These are phyloP conservation scores for Drosophila diplacantha DNA, from an alignment of 2,888 invertebrate genomes.

Conservation along the genomic window DNA sequence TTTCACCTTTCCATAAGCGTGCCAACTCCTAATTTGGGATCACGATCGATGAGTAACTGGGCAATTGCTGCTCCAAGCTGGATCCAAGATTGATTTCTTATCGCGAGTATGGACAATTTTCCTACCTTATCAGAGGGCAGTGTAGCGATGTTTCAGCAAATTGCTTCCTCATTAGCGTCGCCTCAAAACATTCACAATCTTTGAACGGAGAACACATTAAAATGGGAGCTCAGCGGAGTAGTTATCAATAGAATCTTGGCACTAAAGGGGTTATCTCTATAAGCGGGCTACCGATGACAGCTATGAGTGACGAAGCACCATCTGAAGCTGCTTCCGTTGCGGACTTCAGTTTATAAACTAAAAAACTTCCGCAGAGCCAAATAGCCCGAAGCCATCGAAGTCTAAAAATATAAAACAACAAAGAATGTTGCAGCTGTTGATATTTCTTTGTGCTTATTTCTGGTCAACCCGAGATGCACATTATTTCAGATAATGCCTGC, in stretches of 20 bases:
- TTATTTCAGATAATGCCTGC: constrained; percentile 6
- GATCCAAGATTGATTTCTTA: constrained; percentile 2
- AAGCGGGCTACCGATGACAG: neutral
- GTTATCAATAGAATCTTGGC: constrained; percentile 25
- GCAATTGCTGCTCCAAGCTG: neutral
- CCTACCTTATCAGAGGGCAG: constrained; percentile 29
- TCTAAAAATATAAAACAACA: constrained; percentile 4
- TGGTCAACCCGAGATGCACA: constrained; percentile 4
- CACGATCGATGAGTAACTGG: constrained; percentile 30
- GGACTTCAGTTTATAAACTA: constrained; percentile 5
- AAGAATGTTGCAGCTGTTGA: constrained; percentile 7
- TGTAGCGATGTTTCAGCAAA: constrained; percentile 38
- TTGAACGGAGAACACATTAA: constrained; percentile 8
- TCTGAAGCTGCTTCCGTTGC: constrained; percentile 23
- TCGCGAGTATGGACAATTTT: constrained; percentile 8
- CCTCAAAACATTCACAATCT: constrained; percentile 34
- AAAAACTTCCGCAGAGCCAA: constrained; percentile 23
- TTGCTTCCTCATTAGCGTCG: constrained; percentile 52
- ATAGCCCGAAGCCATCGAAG: constrained; percentile 6
- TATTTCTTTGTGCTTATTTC: neutral
- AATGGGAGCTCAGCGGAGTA: neutral
- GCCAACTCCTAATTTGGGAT: constrained; percentile 31
- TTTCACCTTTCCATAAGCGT: constrained; percentile 55
- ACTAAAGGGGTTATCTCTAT: constrained; percentile 24
- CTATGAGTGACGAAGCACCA: constrained; percentile 6